Base-by-base conservation (phyloP, 2,113 vertebrate species). In the Dascyllus trimaculatus region DNA sequence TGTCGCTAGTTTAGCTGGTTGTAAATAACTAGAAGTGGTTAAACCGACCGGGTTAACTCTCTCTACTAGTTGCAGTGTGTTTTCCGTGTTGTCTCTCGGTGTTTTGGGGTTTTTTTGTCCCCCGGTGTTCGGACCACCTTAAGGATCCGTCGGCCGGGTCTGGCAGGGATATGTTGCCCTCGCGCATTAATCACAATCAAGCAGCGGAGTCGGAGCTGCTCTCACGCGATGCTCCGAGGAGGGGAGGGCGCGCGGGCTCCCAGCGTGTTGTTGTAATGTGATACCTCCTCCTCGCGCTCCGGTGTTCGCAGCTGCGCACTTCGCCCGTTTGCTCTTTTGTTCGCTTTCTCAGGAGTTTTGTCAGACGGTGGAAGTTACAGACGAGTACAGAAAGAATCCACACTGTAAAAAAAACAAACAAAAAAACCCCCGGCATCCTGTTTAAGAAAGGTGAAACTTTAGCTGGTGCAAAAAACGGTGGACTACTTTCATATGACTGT, bases 121-220 rank as follows among this genome's bases (percentile, higher is more conserved):
- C 19, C 8, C 1, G 72, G 32, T 6, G 7, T 35, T 35, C 8
- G 32, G 85, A 78, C 89, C 46, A 91, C 93, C 91, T 93, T 93
- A 93, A 94, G 82, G 90, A 83, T 60, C 84, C 40, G 72, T 82
- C 64, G 79, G 73, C 71, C 38, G 82, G 88, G 80, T 91, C 88
- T 91, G 92, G 91, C 89, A 80, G 67, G 80, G 89, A 90, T 80
- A 82, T 82, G 54, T 82, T 71, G 64, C 84, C 88, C 91, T 90
- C 85, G 88, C 89, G 88, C 91, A 93, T 93, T 93, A 91, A 94
- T 94, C 93, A 92, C 93, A 89, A 90, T 92, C 93, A 85, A 91
- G 87, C 77, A 66, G 72, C 81, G 90, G 88, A 86, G 85, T 88
- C 87, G 79, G 91, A 89, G 88, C 87, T 85, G 90, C 92, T 95